Evolutionary conservation across 2,113 vertebrate species (phyloP), one percentile per base, ranked within the genome.

Genomic region (Lonchura striata): DNA sequence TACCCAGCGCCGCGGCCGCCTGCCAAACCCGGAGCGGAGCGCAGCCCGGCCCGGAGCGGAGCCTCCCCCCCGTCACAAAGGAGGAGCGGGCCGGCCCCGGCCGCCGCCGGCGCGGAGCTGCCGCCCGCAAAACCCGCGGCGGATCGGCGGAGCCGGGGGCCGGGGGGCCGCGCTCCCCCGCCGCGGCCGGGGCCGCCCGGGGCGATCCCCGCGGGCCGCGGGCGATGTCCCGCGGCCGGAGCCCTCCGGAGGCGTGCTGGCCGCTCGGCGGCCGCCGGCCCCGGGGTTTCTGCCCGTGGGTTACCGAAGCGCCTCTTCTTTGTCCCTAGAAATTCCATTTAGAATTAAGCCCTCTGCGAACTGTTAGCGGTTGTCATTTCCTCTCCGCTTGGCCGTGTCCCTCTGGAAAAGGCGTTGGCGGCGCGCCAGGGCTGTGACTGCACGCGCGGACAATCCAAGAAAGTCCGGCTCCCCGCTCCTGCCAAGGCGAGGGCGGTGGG

Each of bases 321-420:
- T 92, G 93, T 97, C 84, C 95, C 87, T 94, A 85, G 93, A 95
- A 94, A 95, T 97, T 72, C 95, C 94, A 90, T 85, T 89, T 91
- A 85, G 91, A 95, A 89, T 95, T 92, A 87, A 74, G 75, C 74
- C 88, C 71, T 83, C 70, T 35, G 77, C 70, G 49, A 94, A 92
- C 89, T 95, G 64, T 89, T 72, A 77, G 90, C 86, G 71, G 64
- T 66, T 96, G 91, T 92, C 96, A 93, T 95, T 95, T 96, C 94
- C 94, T 95, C 87, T 85, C 91, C 19, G 63, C 85, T 84, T 60
- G 87, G 84, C 49, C 28, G 89, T 72, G 91, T 96, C 95, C 96
- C 94, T 94, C 94, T 95, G 95, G 94, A 95, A 65, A 61, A 82
- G 68, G 95, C 25, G 35, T 39, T 97, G 96, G 95, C 93, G 4